Evolutionary conservation across 2,888 invertebrate species (phyloP), one percentile per base, ranked within the genome.

Genomic region (Diadegma fenestrale): DNA sequence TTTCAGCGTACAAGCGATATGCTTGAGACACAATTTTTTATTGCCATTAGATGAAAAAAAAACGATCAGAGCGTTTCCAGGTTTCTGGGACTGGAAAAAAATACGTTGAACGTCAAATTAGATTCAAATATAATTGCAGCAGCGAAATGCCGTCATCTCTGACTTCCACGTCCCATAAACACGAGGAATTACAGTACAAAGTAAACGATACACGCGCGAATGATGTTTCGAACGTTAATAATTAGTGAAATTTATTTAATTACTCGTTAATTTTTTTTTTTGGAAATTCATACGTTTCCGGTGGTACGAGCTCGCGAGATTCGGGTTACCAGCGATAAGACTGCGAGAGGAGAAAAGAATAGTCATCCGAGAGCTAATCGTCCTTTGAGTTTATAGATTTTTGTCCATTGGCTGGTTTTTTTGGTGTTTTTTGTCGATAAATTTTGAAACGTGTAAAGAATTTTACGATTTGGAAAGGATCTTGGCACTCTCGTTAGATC

Each of bases 291-390:
- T 54, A 37, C 17, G 33, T 37, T 51, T 66, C 22, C 37, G 41
- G 33, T 41, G 14, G 19, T 72, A 26, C 61, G 26, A 54, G 58
- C 41, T 19, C 14, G 58, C 17, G 19, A 69, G 81, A 80, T 84
- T 84, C 84, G 80, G 51, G 76, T 84, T 80, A 84, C 84, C 61
- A 12, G 22, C 54, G 48, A 68, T 19, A 43, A 66, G 54, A 66
- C 30, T n/a, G n/a, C 41, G 37, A 22, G 54, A 17, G 26, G 54
- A 22, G 30, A 22, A 48, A 43, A 51, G 66, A 58, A 66, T 37
- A 54, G 51, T 80, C 83, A 83, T 83, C 12, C 83, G 85, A 86
- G 83, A 80, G 77, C 83, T 77, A 69, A 86, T 83, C 77, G 85
- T 79, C 75, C 76, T 77, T 86, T 83, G 77, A 86, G 73, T 86